Evolutionary conservation across 1,140 invertebrate species (phyloP), one percentile per base, ranked within the genome.

Genomic region (Magallana angulata): DNA sequence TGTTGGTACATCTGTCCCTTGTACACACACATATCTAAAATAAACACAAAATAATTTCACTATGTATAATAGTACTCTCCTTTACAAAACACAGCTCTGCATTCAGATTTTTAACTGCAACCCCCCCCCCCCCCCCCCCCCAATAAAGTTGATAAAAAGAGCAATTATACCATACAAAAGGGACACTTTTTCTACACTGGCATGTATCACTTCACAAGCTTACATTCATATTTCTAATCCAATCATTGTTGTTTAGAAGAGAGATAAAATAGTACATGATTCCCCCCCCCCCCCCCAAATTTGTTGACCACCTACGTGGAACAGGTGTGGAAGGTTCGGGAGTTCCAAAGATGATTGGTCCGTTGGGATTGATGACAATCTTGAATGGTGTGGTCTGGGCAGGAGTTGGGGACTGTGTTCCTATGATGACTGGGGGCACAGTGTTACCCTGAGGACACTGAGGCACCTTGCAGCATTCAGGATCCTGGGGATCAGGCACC

Each of bases 11-110:
- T 57, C 16, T 85, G 71, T 12, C 92, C 91, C 57, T 93, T 91
- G 87, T 93, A 93, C 16, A 93, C 89, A 90, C 92, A 93, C 3
- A 90, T 82, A 48, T 90, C 92, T 93, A 87, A 11, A 89, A 86
- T 81, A 81, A 81, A 60, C 8, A 59, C 62, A 71, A 58, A 48
- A 3, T 48, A 48, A 48, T 48, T 48, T 48, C 36, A 48, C 5
- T 48, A 48, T 48, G 2, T 5, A 48, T 48, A 48, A 48, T 48
- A 48, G 36, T 48, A 24, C 5, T 48, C 5, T 48, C 36, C 36
- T 48, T 48, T 48, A 5, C 36, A 48, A 48, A 48, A 48, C 5
- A 48, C 36, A 48, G 36, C 36, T 5, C 36, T 48, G 36, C 36
- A 48, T 48, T 48, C 36, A 48, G 36, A 1, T 48, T 48, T 24